Evolutionary conservation across 2,888 invertebrate species (phyloP), one percentile per base, ranked within the genome.

Genomic region (Choreutis nemorana): DNA sequence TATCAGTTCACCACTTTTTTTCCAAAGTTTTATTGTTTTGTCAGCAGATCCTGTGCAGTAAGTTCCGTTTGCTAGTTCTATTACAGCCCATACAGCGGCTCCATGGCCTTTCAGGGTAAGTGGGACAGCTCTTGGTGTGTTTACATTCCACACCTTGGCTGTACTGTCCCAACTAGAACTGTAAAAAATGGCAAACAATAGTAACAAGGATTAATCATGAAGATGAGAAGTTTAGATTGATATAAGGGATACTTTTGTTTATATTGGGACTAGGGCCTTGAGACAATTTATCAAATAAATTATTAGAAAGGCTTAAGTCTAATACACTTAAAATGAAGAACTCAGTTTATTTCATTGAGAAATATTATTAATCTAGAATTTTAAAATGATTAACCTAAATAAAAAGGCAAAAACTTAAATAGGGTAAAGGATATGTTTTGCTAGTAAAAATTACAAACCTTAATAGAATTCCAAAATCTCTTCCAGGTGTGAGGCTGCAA

Each of bases 81-180:
- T 60, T 0, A 83, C 81, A 11, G 86, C 85, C 97, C 97, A 98
- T 4, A 98, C 90, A 1, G 97, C 93, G 8, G 90, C 89, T 39
- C 84, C 81, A 48, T 92, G 92, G 0, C 90, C 90, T 35, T 79
- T 71, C 5, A 90, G 72, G 1, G 84, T 83, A 23, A 84, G 57
- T 1, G 78, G 55, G 14, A 77, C 54, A 28, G 81, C 70, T 14
- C 81, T 65, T 2, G 83, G 64, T 27, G 79, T 66, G 32, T 77
- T 79, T 2, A 89, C 42, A 28, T 77, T 78, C 96, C 97, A 97
- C 26, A 94, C 75, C 50, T 89, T 87, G 0, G 91, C 94, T 3
- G 91, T 90, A 39, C 83, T 84, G 58, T 98, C 97, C 97, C 97
- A 97, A 26, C 97, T 97, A 23, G 94, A 91, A 52, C 93, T 94